Evolutionary conservation across 2,888 invertebrate genomes (phyloP).

Genomic region (Calliopum simillimum): DNA sequence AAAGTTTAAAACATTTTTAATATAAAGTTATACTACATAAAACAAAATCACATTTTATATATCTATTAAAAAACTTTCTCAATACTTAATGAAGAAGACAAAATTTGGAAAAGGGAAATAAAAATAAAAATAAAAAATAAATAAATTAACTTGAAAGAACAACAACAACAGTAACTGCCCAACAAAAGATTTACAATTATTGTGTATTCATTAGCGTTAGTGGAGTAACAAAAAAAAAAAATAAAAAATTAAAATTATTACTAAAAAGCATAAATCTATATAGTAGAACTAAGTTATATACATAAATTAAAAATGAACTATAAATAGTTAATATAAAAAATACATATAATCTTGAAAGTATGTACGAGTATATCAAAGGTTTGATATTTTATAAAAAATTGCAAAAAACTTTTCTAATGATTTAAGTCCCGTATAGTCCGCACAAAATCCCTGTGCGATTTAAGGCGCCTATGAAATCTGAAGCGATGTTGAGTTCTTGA

Average conservation of each 20-base stretch:
- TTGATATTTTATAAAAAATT: no score
- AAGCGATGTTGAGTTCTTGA: no score
- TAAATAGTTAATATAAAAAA: slow-evolving; percentile 32
- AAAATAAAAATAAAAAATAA: slow-evolving; percentile 13
- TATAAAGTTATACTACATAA: slow-evolving; percentile 25
- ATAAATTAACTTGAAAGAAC: slow-evolving; percentile 34
- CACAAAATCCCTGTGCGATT: no score
- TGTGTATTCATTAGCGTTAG: slow-evolving; percentile 37
- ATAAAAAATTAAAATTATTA: slow-evolving; percentile 12
- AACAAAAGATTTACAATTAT: slow-evolving; percentile 48
- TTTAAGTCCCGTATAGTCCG: no score
- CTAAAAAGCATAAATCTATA: slow-evolving; percentile 27
- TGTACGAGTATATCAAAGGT: no score
- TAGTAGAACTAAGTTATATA: slow-evolving; percentile 3
- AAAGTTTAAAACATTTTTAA: slow-evolving; percentile 22
- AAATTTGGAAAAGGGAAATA: slow-evolving; percentile 13
- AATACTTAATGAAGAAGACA: slow-evolving; percentile 32
- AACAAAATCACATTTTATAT: slow-evolving; percentile 38
- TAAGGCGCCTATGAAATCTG: no score
- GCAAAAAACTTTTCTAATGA: no score
- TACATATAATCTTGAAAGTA: slow-evolving; percentile 38
- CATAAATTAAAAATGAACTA: slow-evolving; percentile 36
- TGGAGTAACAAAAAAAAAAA: slow-evolving; percentile 21
- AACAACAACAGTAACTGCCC: slow-evolving; percentile 51
- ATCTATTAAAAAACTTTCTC: slow-evolving; percentile 40